Evolutionary conservation across 2,888 invertebrate species (phyloP).

Genomic region (Cephus nigrinus): DNA sequence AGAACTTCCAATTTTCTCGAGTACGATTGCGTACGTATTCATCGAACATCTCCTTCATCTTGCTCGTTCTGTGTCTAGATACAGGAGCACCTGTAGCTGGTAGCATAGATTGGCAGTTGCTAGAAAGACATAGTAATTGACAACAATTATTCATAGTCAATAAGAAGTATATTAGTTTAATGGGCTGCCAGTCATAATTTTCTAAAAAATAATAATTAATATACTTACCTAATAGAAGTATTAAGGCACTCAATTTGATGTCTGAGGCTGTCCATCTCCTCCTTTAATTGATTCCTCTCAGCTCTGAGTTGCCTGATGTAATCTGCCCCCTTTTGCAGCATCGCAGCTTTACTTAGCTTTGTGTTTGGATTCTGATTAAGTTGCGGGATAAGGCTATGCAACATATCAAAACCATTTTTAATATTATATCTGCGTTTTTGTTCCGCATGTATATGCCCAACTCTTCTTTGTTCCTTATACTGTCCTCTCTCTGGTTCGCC

Average conservation of each 20-base stretch:
- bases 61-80: conserved; percentile 87
- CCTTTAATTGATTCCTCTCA: conserved; percentile 87
- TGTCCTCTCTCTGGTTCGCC: conserved; percentile 69
- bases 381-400: conserved; percentile 92
- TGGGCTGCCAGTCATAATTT: not conserved
- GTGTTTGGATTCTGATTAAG: conserved; percentile 89
- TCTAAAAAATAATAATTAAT: conserved; percentile 6
- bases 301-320: conserved; percentile 89
- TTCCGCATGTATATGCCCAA: conserved; percentile 94
- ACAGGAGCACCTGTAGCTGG: conserved; percentile 97
- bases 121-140: conserved; percentile 61
- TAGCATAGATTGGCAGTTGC: conserved; percentile 92
- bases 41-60: conserved; percentile 94
- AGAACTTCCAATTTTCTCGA: conserved; percentile 96
- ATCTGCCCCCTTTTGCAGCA: conserved; percentile 96
- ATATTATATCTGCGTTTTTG: conserved; percentile 96
- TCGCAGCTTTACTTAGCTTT: conserved; percentile 95
- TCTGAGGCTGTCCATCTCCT: conserved; percentile 88
- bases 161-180: not conserved
- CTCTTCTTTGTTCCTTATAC: conserved; percentile 78
- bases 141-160: conserved; percentile 13
- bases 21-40: conserved; percentile 89
- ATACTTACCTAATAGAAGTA: conserved; percentile 84
- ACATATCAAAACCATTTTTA: conserved; percentile 94
- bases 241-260: conserved; percentile 93